Percentiles rank a stretch among this genome's conserved stretches.
Conservation (phyloP, 2,888 invertebrate genomes). For the Elegia similella region DNA sequence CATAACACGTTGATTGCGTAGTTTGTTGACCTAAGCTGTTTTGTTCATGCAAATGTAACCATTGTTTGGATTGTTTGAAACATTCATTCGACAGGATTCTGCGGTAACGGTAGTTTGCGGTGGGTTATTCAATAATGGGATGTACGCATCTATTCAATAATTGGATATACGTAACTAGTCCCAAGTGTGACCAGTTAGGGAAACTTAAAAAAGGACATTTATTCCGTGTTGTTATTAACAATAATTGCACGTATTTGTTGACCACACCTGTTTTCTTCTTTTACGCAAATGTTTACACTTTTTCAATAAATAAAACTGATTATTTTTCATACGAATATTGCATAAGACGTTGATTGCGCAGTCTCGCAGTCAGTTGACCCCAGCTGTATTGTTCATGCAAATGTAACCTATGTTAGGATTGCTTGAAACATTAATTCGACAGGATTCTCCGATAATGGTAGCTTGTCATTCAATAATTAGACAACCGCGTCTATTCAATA, state of each 20-base stretch:
- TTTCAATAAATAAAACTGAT: too few relatives aligned
- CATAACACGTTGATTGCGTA: conserved; percentile 34
- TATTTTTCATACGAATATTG: conserved; percentile 32
- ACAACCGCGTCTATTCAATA: neutral
- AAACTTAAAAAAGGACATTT: too few relatives aligned
- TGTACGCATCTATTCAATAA: neutral
- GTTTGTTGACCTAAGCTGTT: conserved; percentile 32
- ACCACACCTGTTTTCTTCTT: too few relatives aligned
- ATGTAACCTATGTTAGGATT: conserved; percentile 43
- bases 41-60: conserved; percentile 41
- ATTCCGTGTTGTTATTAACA: too few relatives aligned
- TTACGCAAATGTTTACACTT: too few relatives aligned
- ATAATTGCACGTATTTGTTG: too few relatives aligned
- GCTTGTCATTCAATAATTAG: conserved; percentile 23
- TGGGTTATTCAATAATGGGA: neutral
- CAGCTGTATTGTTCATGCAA: conserved; percentile 42
- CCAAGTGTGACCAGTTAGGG: neutral
- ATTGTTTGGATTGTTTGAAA: conserved; percentile 49
- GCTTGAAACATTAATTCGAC: conserved; percentile 38
- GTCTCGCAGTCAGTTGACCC: conserved; percentile 28
- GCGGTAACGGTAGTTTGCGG: conserved; percentile 37
- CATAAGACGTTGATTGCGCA: conserved; percentile 35
- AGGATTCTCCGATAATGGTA: conserved; percentile 38
- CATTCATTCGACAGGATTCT: conserved; percentile 36
- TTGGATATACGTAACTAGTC: neutral